These are phyloP conservation scores for Cantharis nigra DNA, from an alignment of 2,888 invertebrate genomes.

Conservation along the genomic window DNA sequence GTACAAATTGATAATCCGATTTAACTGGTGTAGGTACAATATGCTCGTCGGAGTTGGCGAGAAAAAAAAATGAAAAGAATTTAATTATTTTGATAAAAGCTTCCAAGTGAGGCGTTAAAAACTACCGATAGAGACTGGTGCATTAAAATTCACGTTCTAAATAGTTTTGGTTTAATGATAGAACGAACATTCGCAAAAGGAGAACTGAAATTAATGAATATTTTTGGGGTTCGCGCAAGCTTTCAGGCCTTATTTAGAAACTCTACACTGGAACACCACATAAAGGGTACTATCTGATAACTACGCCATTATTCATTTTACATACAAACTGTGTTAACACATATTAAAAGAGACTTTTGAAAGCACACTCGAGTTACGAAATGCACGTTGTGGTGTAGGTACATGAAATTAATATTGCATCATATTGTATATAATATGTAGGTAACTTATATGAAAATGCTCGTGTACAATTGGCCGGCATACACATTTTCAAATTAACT, in stretches of 20 bases:
- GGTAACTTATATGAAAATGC: not conserved
- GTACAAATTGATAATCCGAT: too few species aligned
- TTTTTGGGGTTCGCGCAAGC: slow-evolving; percentile 10
- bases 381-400: not conserved
- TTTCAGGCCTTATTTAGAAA: slow-evolving; percentile 6
- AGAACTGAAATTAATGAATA: slow-evolving; percentile 9
- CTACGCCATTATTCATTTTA: slow-evolving; percentile 15
- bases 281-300: slow-evolving; percentile 17
- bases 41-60: too few species aligned
- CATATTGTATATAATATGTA: not conserved
- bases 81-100: not conserved
- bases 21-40: too few species aligned
- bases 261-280: slow-evolving; percentile 11
- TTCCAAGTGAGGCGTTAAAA: not conserved
- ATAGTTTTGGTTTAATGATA: slow-evolving; percentile 3
- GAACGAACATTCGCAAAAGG: slow-evolving; percentile 1
- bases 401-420: not conserved
- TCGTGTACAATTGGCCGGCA: not conserved
- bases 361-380: slow-evolving; percentile 3
- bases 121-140: not conserved
- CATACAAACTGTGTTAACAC: slow-evolving; percentile 15
- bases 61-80: not conserved
- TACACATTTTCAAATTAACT: not conserved
- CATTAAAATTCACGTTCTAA: slow-evolving; percentile 4
- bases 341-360: slow-evolving; percentile 13